Conservation (phyloP, 2,888 invertebrate species). For the Hedya salicella region DNA sequence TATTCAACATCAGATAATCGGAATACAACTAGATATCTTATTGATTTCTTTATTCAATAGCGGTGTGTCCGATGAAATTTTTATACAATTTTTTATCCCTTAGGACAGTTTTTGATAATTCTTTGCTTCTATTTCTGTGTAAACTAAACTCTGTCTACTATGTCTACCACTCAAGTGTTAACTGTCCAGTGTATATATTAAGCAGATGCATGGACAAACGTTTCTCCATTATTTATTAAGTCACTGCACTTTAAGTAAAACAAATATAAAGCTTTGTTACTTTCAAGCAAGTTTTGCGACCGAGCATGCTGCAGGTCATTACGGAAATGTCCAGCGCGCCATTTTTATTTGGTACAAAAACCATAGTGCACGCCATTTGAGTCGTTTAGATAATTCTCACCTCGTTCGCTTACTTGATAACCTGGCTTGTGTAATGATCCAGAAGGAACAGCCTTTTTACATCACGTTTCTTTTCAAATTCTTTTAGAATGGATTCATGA, state of each 20-base stretch:
- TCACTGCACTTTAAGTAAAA: neutral
- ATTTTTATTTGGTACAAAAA: slow-evolving; percentile 6
- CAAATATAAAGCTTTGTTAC: neutral
- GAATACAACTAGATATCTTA: too few species aligned
- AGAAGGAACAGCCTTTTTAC: slow-evolving; percentile 10
- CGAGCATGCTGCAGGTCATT: neutral
- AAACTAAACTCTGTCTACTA: too few species aligned
- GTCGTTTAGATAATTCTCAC: slow-evolving; percentile 38
- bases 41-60: too few species aligned
- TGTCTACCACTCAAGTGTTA: too few species aligned
- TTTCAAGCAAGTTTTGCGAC: neutral
- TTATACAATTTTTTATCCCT: too few species aligned
- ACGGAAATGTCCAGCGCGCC: slow-evolving; percentile 1
- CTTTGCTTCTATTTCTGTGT: too few species aligned
- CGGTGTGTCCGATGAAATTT: too few species aligned
- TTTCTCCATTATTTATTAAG: neutral
- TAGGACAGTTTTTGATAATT: too few species aligned
- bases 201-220: neutral
- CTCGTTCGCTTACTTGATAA: slow-evolving; percentile 42
- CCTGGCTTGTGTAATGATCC: slow-evolving; percentile 16
- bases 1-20: too few species aligned
- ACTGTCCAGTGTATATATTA: too few species aligned
- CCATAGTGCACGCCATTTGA: slow-evolving; percentile 15
- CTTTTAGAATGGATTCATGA: too few species aligned
- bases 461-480: too few species aligned